phyloP scores from a whole-genome alignment of 2,888 invertebrate species.

The Aphrophora alni region DNA sequence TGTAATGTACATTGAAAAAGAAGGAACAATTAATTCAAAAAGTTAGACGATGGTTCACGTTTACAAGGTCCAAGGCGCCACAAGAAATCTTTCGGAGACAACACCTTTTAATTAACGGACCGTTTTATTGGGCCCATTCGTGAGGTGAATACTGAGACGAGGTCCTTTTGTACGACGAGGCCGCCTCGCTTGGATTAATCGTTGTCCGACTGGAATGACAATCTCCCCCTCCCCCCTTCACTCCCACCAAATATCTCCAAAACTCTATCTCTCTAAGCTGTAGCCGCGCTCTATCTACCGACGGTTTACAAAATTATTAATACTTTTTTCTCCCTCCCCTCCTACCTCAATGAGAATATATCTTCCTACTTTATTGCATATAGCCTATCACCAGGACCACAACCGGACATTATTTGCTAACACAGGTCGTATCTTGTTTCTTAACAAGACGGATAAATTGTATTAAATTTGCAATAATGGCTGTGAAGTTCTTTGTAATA shows the following conservation, averaged over 20 bases:
- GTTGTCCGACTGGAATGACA: background rate
- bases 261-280: background rate
- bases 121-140: background rate
- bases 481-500: background rate
- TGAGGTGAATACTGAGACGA: background rate
- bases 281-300: conserved; percentile 2
- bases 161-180: background rate
- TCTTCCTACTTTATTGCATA: background rate
- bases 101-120: background rate
- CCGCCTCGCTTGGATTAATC: too few relatives aligned
- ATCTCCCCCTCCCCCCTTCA: background rate
- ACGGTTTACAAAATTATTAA: conserved; percentile 1
- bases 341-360: background rate
- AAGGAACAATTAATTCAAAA: conserved; percentile 4
- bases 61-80: conserved; percentile 5
- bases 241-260: background rate
- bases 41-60: background rate
- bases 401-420: background rate
- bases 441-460: background rate
- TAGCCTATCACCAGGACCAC: background rate
- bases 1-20: background rate
- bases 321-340: background rate
- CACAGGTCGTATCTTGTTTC: background rate
- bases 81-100: background rate
- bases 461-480: background rate